Conservation (phyloP, 2,888 invertebrate species). For the Polydrusus cervinus region DNA sequence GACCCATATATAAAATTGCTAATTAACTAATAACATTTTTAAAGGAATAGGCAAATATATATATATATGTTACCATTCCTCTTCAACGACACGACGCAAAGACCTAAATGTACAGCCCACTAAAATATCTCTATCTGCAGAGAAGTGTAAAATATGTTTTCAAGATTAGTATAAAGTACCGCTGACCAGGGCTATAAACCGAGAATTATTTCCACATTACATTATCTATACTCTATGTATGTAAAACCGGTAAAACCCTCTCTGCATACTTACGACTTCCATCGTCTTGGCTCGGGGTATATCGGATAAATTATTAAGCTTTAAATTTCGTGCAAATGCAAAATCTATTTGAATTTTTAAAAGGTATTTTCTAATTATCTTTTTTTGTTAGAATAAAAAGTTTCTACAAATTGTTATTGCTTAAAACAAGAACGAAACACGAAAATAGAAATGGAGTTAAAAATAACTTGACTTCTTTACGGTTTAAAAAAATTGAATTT, state of each 20-base stretch:
- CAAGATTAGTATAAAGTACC: slow-evolving; percentile 59
- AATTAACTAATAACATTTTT: no score
- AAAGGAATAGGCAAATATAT: no score
- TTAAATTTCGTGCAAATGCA: slow-evolving; percentile 16
- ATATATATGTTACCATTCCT: background rate
- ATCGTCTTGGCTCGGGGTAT: slow-evolving; percentile 40
- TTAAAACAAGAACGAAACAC: no score
- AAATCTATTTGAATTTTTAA: background rate
- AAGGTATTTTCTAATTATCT: background rate
- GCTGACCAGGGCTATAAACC: slow-evolving; percentile 62
- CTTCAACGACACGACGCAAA: slow-evolving; percentile 9
- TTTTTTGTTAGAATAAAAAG: background rate
- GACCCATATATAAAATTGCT: no score
- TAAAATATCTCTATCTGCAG: slow-evolving; percentile 43
- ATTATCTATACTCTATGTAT: slow-evolving; percentile 56
- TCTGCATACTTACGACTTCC: slow-evolving; percentile 44
- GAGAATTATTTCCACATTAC: slow-evolving; percentile 61
- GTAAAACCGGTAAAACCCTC: slow-evolving; percentile 53
- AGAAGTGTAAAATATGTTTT: slow-evolving; percentile 57
- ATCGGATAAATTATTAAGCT: slow-evolving; percentile 34
- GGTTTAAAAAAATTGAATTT: no score
- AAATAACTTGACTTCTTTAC: no score
- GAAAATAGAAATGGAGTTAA: no score
- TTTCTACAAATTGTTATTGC: no score
- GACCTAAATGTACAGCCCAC: slow-evolving; percentile 16